Percentiles rank a stretch among this genome's conserved stretches.
Conservation (phyloP, 2,113 vertebrate species). For the Mobula birostris region DNA sequence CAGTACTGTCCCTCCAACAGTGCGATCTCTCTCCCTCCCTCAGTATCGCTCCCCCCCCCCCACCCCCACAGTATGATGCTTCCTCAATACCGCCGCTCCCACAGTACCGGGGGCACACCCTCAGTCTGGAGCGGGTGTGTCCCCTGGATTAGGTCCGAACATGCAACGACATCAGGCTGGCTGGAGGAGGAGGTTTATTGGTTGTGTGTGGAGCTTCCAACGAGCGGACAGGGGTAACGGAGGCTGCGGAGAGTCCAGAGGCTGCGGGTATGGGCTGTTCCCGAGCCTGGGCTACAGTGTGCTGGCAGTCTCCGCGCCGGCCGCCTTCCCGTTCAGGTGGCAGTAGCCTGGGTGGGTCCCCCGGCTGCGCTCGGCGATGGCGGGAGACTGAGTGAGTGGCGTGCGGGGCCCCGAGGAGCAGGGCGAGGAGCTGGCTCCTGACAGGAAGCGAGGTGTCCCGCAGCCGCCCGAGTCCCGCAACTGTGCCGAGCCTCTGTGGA, state of each 20-base stretch:
- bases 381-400: background rate
- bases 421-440: too few species aligned
- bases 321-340: background rate
- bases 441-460: fast-evolving
- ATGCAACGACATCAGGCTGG: too few species aligned
- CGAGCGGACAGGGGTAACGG: background rate
- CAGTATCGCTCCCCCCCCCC: background rate
- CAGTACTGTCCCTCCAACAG: background rate
- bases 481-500: constrained; percentile 48
- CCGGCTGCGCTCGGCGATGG: background rate
- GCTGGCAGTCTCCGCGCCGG: too few species aligned
- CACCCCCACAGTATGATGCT: background rate
- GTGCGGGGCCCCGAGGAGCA: fast-evolving
- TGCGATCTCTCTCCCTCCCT: background rate
- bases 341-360: background rate
- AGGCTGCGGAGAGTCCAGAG: background rate
- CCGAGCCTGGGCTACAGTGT: too few species aligned
- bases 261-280: background rate
- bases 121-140: too few species aligned
- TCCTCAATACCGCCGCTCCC: background rate
- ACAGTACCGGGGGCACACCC: background rate
- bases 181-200: too few species aligned
- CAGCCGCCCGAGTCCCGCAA: background rate
- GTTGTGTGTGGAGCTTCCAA: too few species aligned
- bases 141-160: too few species aligned